Evolutionary conservation across 2,797 vertebrate species (phyloP).

Genomic region (Macrochelys suwanniensis): DNA sequence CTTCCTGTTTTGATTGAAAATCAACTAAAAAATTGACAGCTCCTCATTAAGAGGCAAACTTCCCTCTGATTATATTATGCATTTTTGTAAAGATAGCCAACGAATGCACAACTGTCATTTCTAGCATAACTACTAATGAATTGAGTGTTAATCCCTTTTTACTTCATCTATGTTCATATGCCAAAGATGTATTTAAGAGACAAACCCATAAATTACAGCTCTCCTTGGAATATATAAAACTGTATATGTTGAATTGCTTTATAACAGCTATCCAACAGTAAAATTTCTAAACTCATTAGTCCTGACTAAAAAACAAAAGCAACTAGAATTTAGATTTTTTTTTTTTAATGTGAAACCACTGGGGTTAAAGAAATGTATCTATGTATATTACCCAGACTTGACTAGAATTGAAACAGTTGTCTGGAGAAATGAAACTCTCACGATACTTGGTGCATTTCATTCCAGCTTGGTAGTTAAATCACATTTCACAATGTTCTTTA

Average conservation of each 20-base stretch:
- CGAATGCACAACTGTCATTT: constrained; percentile 13
- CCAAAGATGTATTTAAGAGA: not conserved
- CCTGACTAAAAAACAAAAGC: not conserved
- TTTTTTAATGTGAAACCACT: not conserved
- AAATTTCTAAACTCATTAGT: not conserved
- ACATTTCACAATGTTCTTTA: not conserved
- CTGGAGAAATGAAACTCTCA: not conserved
- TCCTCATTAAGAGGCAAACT: constrained; percentile 17
- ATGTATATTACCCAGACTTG: rapidly evolving
- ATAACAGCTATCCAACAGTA: not conserved
- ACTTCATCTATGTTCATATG: constrained; percentile 9
- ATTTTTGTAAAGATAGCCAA: too few relatives aligned
- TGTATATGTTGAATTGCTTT: rapidly evolving
- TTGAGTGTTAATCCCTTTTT: constrained; percentile 3
- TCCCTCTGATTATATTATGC: not conserved
- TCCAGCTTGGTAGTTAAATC: not conserved
- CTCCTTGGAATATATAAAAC: not conserved
- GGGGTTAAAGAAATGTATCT: not conserved
- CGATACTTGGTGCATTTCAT: not conserved
- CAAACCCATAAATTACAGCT: constrained; percentile 15
- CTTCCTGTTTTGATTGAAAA: constrained; percentile 50
- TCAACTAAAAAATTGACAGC: constrained; percentile 12
- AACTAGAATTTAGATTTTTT: not conserved
- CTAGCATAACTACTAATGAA: constrained; percentile 9
- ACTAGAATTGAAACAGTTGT: not conserved